These are phyloP conservation scores for Chalcis sispes DNA, from an alignment of 2,888 invertebrate genomes.

Conservation along the genomic window DNA sequence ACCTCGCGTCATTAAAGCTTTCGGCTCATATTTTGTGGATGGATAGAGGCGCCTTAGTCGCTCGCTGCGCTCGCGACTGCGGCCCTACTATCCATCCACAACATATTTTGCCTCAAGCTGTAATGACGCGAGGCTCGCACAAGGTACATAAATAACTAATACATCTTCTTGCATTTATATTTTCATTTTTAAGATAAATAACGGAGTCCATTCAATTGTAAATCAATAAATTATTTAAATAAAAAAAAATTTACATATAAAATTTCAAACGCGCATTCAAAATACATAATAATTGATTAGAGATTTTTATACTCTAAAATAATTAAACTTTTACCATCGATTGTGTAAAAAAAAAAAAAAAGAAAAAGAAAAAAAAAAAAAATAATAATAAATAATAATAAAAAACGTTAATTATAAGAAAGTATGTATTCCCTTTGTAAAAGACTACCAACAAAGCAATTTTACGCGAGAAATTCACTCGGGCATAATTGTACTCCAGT, in stretches of 20 bases:
- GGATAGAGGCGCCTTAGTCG: too few species aligned
- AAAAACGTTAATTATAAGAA: not conserved
- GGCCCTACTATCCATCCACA: too few species aligned
- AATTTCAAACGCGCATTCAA: not conserved
- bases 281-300: not conserved
- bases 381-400: too few species aligned
- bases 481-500: slow-evolving; percentile 22
- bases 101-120: too few species aligned
- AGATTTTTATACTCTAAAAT: not conserved
- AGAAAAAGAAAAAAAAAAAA: too few species aligned
- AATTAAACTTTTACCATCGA: not conserved
- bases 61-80: too few species aligned
- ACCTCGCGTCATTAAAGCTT: too few species aligned
- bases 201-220: slow-evolving; percentile 3
- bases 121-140: too few species aligned
- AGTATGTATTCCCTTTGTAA: not conserved
- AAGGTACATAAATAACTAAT: too few species aligned
- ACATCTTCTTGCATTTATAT: too few species aligned
- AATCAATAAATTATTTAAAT: not conserved
- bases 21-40: too few species aligned
- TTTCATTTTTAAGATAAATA: not conserved
- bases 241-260: not conserved
- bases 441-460: slow-evolving; percentile 9
- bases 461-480: slow-evolving; percentile 10
- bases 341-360: too few species aligned